Percentiles rank a stretch among this genome's conserved stretches.
Conservation (phyloP, 2,888 invertebrate genomes). For the Apamea epomidion region DNA sequence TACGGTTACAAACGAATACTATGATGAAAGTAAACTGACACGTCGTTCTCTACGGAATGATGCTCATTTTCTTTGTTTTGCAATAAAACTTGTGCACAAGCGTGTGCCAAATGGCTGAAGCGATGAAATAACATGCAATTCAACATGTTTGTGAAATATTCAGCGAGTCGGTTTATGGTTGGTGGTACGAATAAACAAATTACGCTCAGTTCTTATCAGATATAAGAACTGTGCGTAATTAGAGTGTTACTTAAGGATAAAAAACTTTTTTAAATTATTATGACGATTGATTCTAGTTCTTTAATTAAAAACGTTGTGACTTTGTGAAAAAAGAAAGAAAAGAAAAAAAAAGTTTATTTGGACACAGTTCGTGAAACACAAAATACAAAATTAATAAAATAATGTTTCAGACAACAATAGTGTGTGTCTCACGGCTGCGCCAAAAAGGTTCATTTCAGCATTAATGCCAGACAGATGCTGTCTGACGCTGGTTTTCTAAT, state of each 20-base stretch:
- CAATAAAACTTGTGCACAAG: conserved; percentile 13
- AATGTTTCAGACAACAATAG: too few species aligned
- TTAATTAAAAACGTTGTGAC: neutral
- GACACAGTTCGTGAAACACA: too few species aligned
- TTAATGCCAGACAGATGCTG: too few species aligned
- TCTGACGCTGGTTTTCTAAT: too few species aligned
- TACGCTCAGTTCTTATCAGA: neutral
- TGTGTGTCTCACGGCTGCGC: too few species aligned
- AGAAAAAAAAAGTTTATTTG: too few species aligned
- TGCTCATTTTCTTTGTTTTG: conserved; percentile 30
- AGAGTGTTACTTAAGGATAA: neutral
- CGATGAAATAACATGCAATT: conserved; percentile 35
- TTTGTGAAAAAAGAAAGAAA: too few species aligned
- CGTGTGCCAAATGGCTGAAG: conserved; percentile 37
- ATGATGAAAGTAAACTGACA: neutral
- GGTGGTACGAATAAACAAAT: neutral
- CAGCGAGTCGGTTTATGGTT: neutral
- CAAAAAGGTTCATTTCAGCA: too few species aligned
- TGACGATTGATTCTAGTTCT: too few species aligned
- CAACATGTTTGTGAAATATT: conserved; percentile 25
- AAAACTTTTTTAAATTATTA: neutral
- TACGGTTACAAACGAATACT: neutral
- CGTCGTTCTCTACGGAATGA: neutral
- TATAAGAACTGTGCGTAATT: too few species aligned
- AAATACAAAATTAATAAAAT: too few species aligned